phyloP scores from a whole-genome alignment of 1,140 invertebrate genomes.

The Caenorhabditis latens region DNA sequence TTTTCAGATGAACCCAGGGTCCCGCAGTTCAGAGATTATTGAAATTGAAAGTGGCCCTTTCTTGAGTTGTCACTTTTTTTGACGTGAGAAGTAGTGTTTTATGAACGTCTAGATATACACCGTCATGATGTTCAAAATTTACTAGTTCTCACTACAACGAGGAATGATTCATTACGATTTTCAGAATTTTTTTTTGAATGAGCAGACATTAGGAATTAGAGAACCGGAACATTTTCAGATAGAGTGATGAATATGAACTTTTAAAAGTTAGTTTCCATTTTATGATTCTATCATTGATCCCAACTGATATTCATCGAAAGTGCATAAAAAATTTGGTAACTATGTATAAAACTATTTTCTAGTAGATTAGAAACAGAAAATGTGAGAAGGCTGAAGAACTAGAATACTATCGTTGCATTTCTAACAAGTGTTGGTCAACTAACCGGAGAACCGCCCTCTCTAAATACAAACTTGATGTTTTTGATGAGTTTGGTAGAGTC shows the following conservation, averaged over 20 bases:
- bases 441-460: not conserved
- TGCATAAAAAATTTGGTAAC: no score
- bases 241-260: not conserved
- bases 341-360: not conserved
- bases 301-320: no score
- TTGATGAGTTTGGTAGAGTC: not conserved
- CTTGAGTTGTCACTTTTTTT: not conserved
- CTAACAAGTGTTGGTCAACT: not conserved
- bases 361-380: not conserved
- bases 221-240: not conserved
- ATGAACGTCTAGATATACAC: not conserved
- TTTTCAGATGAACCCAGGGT: not conserved
- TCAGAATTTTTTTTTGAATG: not conserved
- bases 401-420: slow-evolving; percentile 43
- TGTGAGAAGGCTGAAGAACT: not conserved
- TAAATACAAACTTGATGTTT: slow-evolving; percentile 1
- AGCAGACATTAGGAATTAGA: not conserved
- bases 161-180: not conserved
- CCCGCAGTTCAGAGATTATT: not conserved
- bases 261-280: no score
- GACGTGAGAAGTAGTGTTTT: slow-evolving; percentile 20
- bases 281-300: no score
- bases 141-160: not conserved
- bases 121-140: not conserved
- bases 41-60: slow-evolving; percentile 6